Percentiles rank a stretch among this genome's conserved stretches.
phyloP scores from a whole-genome alignment of 1,140 invertebrate genomes.

The Colletes gigas region DNA sequence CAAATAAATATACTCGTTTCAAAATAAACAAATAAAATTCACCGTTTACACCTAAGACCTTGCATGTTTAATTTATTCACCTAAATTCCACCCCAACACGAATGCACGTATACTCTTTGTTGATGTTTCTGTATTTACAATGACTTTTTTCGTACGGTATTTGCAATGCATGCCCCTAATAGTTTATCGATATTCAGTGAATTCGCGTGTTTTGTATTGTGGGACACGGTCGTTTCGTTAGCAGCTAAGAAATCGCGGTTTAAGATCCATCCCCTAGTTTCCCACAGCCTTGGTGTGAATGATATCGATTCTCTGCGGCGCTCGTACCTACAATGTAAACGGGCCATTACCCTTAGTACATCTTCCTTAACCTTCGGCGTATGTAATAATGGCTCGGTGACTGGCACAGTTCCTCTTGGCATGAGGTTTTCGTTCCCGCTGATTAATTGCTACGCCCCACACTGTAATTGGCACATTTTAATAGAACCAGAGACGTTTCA shows the following conservation, averaged over 20 bases:
- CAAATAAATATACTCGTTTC: too few species aligned
- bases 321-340: slow-evolving; percentile 43
- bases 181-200: background rate
- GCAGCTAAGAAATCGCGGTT: slow-evolving; percentile 54
- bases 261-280: slow-evolving; percentile 49
- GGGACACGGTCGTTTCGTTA: slow-evolving; percentile 29
- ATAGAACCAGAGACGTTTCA: background rate
- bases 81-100: too few species aligned
- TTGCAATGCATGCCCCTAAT: too few species aligned
- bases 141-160: too few species aligned
- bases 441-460: slow-evolving; percentile 16
- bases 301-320: slow-evolving; percentile 55
- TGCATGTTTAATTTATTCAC: too few species aligned
- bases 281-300: slow-evolving; percentile 47
- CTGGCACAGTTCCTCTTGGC: slow-evolving; percentile 39
- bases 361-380: slow-evolving; percentile 45
- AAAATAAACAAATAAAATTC: too few species aligned
- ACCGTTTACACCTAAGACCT: too few species aligned
- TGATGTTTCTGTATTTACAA: too few species aligned
- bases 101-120: too few species aligned
- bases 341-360: slow-evolving; percentile 52
- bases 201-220: slow-evolving; percentile 21
- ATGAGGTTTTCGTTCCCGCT: slow-evolving; percentile 3
- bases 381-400: slow-evolving; percentile 37
- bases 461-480: slow-evolving; percentile 23